Base-by-base conservation (phyloP, 2,888 invertebrate genomes). In the Criorhina ranunculi region DNA sequence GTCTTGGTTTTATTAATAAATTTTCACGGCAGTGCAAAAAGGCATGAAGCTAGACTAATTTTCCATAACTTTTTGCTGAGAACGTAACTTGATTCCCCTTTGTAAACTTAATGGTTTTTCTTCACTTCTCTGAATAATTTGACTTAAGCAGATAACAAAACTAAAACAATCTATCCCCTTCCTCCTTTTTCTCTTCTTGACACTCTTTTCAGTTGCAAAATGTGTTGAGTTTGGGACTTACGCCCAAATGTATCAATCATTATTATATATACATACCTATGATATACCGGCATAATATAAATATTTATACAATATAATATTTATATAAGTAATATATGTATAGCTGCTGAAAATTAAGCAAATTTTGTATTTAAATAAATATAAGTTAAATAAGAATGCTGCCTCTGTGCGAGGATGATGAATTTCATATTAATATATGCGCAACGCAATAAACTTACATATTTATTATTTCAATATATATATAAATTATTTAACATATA, bases 281-380 rank as follows among this genome's bases (percentile, higher is more conserved):
- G 70, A 77, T 82, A 77, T 82, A 82, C 53, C 77, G 60, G 66
- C 82, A 82, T 82, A 82, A 82, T 82, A 82, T 78, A 82, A 82
- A 82, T 82, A 77, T 77, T 66, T 60, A 72, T 59, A 64, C 55
- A 60, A 33, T 29, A 70, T 29, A 73, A 83, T 78, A 79, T 83
- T 83, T 83, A 83, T 83, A 83, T 37, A 66, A 44, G 40, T 40
- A 49, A 60, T 24, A 70, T 69, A 7, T 51, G 37, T 49, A 75
- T 37, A 69, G 46, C 60, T 72, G 79, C 78, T 78, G 78, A 83
- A 78, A 82, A 67, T 55, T 40, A 46, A 46, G 64, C 35, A 44
- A 66, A 66, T 72, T 60, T n/a, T 37, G 33, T 64, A 49, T 59
- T 55, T 35, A 66, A 51, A 67, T 69, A 77, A 24, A 7, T 15